Evolutionary conservation across 2,113 vertebrate genomes (phyloP), one percentile per base, ranked within the genome.

Genomic region (Platysternon megacephalum): DNA sequence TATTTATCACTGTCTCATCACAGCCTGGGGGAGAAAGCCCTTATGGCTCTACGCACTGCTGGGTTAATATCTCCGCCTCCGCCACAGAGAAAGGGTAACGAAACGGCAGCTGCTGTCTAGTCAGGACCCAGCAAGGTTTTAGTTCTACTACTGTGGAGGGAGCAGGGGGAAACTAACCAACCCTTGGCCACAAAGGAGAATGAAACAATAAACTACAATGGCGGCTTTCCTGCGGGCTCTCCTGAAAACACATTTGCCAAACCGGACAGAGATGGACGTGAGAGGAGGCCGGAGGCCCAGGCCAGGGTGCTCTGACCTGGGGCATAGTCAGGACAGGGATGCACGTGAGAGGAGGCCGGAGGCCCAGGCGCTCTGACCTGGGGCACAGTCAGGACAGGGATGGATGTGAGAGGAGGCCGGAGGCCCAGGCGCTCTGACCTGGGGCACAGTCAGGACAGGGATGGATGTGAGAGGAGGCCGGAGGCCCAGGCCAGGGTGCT

Each of bases 31-130:
- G 21, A 28, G 32, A 68, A 55, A 84, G 44, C 72, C 53, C 48
- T 80, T 39, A 6, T 0, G 28, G 8, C 13, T 55, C 46, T 56
- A 81, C 28, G 29, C 29, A 51, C 22, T 17, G 8, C 6, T 55
- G 9, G 3, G 32, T 81, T n/a, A 49, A 2, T 44, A 42, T 9
- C 72, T 35, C 46, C 22, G 1, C 16, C 72, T 51, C 22, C 9
- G 0, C 48, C 0, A 0, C 55, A 32, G 58, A 61, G 58, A 35
- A 51, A 68, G 61, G 51, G 8, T 76, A 32, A 3, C 1, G 35
- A 48, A 74, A 51, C 1, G 1, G 5, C 12, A 58, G 21, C 28
- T 8, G 4, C 0, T 2, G 14, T 1, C 11, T 1, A 0, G 4
- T 11, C 52, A 8, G 9, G 2, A 56, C 39, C 72, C 9, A 17